phyloP scores from a whole-genome alignment of 2,113 vertebrate genomes.

The Climacteris rufus region DNA sequence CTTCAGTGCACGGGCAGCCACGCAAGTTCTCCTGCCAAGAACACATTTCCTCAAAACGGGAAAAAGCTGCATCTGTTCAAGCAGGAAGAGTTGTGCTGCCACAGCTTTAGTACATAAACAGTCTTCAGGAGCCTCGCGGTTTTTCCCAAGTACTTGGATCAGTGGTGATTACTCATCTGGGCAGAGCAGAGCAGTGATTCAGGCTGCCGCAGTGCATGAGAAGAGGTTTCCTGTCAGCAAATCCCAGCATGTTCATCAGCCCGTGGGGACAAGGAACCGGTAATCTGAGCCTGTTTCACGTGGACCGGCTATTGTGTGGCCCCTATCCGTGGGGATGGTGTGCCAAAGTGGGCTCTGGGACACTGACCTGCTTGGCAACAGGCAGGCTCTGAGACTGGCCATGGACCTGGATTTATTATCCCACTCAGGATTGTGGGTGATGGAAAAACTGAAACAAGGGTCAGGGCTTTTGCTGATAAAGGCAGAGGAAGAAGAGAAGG shows the following conservation, averaged over 20 bases:
- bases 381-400: accelerated
- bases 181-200: neutral
- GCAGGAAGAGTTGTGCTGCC: neutral
- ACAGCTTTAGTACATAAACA: neutral
- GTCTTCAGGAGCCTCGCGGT: accelerated
- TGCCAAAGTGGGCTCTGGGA: neutral
- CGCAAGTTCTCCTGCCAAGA: accelerated
- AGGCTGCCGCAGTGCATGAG: neutral
- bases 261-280: accelerated
- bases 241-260: neutral
- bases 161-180: neutral
- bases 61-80: neutral
- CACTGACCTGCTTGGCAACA: accelerated
- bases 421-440: accelerated
- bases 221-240: neutral
- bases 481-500: neutral
- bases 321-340: accelerated
- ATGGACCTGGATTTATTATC: accelerated
- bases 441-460: accelerated
- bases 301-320: accelerated
- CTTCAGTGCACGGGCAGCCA: accelerated
- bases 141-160: neutral
- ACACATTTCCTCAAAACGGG: accelerated
- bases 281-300: accelerated
- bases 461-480: neutral